Evolutionary conservation across 2,113 vertebrate species (phyloP).

Genomic region (Notothenia coriiceps): DNA sequence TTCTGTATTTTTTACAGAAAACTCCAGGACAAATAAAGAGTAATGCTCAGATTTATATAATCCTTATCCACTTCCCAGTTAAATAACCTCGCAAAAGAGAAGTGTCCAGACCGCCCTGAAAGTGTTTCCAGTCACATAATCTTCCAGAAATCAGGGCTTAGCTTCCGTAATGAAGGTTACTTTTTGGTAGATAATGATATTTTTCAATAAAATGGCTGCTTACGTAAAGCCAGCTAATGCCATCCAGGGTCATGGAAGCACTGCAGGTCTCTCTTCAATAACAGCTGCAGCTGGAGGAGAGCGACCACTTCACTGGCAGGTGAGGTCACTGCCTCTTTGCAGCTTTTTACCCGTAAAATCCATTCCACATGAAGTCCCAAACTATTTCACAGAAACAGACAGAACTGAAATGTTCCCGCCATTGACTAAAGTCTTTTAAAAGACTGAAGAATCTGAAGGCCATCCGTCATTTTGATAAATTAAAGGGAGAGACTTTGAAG

Average conservation of each 20-base stretch:
- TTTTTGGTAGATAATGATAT: constrained; percentile 45
- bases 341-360: constrained; percentile 60
- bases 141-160: constrained; percentile 37
- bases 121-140: constrained; percentile 5
- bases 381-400: constrained; percentile 65
- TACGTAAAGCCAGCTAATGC: constrained; percentile 49
- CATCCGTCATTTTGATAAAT: too few relatives aligned
- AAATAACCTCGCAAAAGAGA: not conserved
- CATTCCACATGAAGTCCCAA: constrained; percentile 49
- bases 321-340: constrained; percentile 57
- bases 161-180: constrained; percentile 45
- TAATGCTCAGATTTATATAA: constrained; percentile 21
- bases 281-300: constrained; percentile 61
- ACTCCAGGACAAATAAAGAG: constrained; percentile 21
- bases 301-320: constrained; percentile 39
- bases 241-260: constrained; percentile 7
- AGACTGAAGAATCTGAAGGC: too few relatives aligned
- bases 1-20: constrained; percentile 10
- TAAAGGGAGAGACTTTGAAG: too few relatives aligned
- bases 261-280: constrained; percentile 33
- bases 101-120: not conserved
- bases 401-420: too few relatives aligned
- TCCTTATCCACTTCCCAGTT: constrained; percentile 26
- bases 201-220: constrained; percentile 59
- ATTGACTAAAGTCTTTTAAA: too few relatives aligned